Conservation (phyloP, 2,113 vertebrate species). For the Tursiops truncatus region DNA sequence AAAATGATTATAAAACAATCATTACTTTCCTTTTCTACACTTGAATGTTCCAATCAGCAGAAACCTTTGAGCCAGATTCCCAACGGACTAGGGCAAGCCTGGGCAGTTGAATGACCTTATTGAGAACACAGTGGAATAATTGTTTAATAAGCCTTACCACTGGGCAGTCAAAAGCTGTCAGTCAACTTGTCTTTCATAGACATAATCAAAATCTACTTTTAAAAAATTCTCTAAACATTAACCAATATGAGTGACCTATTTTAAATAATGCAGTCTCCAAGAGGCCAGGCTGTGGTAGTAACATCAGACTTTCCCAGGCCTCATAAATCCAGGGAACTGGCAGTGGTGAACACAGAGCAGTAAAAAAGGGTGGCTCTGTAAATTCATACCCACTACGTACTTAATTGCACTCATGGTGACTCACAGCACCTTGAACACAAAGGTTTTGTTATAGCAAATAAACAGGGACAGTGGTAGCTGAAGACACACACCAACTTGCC, state of each 20-base stretch:
- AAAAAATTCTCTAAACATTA: conserved; percentile 52
- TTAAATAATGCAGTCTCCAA: not conserved
- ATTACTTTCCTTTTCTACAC: not conserved
- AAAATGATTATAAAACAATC: not conserved
- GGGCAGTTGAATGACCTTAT: not conserved
- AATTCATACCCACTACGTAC: too few relatives aligned
- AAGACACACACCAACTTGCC: not conserved
- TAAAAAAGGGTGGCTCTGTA: not conserved
- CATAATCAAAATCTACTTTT: conserved; percentile 32
- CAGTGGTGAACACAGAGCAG: not conserved
- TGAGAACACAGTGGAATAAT: conserved; percentile 15
- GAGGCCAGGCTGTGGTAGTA: not conserved
- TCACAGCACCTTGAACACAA: not conserved
- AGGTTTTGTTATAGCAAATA: not conserved
- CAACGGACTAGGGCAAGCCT: not conserved
- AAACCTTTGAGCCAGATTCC: not conserved
- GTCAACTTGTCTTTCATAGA: conserved; percentile 4
- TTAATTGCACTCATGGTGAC: not conserved
- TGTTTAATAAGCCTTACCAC: conserved; percentile 10
- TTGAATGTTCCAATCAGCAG: not conserved
- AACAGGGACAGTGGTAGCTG: not conserved
- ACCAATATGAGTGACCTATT: not conserved
- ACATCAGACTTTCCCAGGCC: not conserved
- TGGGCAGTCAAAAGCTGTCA: conserved; percentile 19
- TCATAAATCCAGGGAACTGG: not conserved